These are phyloP conservation scores for Neodon shergylaensis DNA, from an alignment of 2,113 vertebrate genomes.

Conservation along the genomic window DNA sequence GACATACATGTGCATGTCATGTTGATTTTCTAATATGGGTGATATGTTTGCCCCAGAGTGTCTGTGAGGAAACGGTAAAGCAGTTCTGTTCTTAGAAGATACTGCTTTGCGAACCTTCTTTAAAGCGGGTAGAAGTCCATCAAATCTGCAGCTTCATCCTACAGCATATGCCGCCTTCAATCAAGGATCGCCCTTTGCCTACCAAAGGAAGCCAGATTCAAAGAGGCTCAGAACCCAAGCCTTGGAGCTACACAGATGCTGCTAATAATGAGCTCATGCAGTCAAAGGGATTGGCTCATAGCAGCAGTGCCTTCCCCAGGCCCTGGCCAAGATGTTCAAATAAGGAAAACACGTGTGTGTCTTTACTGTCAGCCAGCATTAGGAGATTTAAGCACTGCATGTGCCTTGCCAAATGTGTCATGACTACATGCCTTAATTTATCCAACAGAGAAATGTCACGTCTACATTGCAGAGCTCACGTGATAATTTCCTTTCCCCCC, in stretches of 20 bases:
- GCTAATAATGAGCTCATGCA: background rate
- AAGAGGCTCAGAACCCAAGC: background rate
- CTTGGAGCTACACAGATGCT: background rate
- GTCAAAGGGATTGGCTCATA: fast-evolving
- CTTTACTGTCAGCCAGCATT: background rate
- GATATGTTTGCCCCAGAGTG: background rate
- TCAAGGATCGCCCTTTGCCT: background rate
- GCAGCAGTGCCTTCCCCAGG: background rate
- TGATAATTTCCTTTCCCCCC: background rate
- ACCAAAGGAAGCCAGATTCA: background rate
- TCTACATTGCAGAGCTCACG: background rate
- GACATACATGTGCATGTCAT: too few species aligned
- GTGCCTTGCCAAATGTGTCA: background rate
- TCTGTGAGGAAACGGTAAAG: too few species aligned
- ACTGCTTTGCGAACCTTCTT: background rate
- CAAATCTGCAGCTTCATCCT: background rate
- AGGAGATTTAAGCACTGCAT: background rate
- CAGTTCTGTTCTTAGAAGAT: background rate
- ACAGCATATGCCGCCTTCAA: background rate
- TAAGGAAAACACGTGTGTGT: background rate
- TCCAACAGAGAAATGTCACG: background rate
- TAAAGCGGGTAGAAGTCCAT: background rate
- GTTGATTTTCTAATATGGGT: background rate
- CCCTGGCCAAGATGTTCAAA: background rate
- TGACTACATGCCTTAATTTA: background rate